Percentiles rank a stretch among this genome's conserved stretches.
Conservation (phyloP, 2,888 invertebrate genomes). For the Subacronicta megacephala region DNA sequence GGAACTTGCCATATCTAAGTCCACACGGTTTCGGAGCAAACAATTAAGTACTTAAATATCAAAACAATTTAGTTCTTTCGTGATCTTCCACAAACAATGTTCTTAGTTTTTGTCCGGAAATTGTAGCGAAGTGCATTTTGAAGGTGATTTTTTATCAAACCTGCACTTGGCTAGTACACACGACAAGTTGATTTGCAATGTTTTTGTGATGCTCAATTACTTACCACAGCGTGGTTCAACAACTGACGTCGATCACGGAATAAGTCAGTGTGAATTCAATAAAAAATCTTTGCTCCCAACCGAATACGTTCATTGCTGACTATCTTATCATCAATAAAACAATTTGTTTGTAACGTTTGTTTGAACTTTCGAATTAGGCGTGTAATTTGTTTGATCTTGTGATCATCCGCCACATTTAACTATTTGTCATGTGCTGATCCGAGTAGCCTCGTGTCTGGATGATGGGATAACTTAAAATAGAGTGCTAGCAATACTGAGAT, state of each 20-base stretch:
- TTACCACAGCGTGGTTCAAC: not conserved
- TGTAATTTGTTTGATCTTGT: conserved; percentile 20
- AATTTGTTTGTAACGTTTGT: conserved; percentile 21
- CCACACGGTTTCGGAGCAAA: conserved; percentile 16
- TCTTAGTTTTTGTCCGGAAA: conserved; percentile 32
- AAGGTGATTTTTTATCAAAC: conserved; percentile 26
- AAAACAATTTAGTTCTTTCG: conserved; percentile 33
- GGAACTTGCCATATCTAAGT: conserved; percentile 22
- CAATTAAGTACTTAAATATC: conserved; percentile 16
- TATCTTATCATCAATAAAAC: conserved; percentile 28
- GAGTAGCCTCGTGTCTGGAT: conserved; percentile 11
- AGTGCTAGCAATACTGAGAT: conserved; percentile 25
- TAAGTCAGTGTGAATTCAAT: not conserved
- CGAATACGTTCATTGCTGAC: conserved; percentile 12
- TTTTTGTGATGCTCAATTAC: conserved; percentile 7
- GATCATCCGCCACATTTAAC: conserved; percentile 24
- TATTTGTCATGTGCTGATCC: conserved; percentile 20
- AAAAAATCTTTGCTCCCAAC: conserved; percentile 8
- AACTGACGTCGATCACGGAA: conserved; percentile 1
- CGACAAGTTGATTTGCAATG: conserved; percentile 1
- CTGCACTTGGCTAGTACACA: conserved; percentile 12
- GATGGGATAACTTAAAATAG: conserved; percentile 50
- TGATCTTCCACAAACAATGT: conserved; percentile 33
- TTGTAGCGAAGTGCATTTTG: conserved; percentile 24
- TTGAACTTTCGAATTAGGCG: conserved; percentile 17